Evolutionary conservation across 1,140 invertebrate genomes (phyloP), one percentile per base, ranked within the genome.

Genomic region (Arctopsyche grandis): DNA sequence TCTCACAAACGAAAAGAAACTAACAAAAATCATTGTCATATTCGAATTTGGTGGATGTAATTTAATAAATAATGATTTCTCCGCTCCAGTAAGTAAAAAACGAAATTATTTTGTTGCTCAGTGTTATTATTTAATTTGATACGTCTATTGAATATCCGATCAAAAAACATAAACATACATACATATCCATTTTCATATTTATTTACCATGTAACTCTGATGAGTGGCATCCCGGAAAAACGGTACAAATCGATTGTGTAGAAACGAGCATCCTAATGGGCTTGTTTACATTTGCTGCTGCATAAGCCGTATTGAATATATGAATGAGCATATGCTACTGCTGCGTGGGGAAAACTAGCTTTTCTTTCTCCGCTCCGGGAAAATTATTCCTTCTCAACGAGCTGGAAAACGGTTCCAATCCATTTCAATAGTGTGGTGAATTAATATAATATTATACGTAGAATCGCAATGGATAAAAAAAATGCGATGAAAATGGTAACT

Each of bases 291-390:
- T 78, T 73, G 43, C 63, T 1, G 75, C 22, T 70, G 60, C 29
- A 79, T 79, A 79, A 79, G 78, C 71, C 44, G 52, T 74, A 79
- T 79, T 79, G 71, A 79, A 79, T 79, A 79, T 75, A 74, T 79
- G 71, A 79, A 74, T 79, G 66, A 38, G 7, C 29, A 7, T 71
- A 26, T 56, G 69, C 21, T 74, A 14, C 48, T 16, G 12, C 48
- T 46, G 44, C 48, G 48, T 63, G 16, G 21, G 63, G 21, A 24
- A 66, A 26, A 12, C 22, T 19, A 71, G 24, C 22, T 79, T 22
- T 56, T 73, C 73, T 73, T 63, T 74, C 16, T 74, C 19, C 69
- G 16, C 58, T 10, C 29, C 48, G 10, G 69, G 16, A 48, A 38
- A 19, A 44, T 66, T 24, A 66, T 69, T 16, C 46, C 10, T 43